Base-by-base conservation (phyloP, 2,888 invertebrate genomes). In the Epirrita christyi region DNA sequence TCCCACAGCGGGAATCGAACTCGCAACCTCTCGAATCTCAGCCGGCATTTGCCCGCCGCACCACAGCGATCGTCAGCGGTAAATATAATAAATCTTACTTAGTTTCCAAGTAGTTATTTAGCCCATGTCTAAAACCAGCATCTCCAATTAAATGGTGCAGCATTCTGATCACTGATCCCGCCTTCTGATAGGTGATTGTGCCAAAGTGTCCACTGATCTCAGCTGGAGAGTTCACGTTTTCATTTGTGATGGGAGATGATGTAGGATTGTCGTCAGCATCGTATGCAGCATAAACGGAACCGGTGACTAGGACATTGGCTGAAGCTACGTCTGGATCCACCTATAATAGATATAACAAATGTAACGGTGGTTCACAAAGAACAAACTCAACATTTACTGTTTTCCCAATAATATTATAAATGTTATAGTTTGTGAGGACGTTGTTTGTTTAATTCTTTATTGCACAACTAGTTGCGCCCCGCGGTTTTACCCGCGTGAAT, bases 161-260 rank as follows among this genome's bases (percentile, higher is more conserved):
- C 92, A 92, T 92, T 43, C 91, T 78, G 27, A 92, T 91, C 0
- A 92, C 83, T 0, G 90, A 79, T 3, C 90, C 93, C 1, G 94
- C 95, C 81, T 96, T 96, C 66, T 93, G 93, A 67, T 96, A 96
- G 0, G 94, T 93, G 42, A 96, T 93, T 0, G 86, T 88, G 54
- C 94, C 94, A 68, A 96, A 96, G 81, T 94, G 94, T 0, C 79
- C 89, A 28, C 88, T 86, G 14, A 96, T 93, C 78, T 96, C 94
- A 0, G 82, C 78, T 4, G 95, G 94, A 0, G 94, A 93, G 57
- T 92, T 90, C 0, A 95, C 94, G 10, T 92, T 73, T 0, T 78
- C 66, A 47, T 93, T 89, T 5, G 92, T 93, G 72, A 96, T 90
- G 0, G 96, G 90, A 46, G 93, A 86, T 0, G 89, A 71, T 6